phyloP scores from a whole-genome alignment of 1,140 invertebrate species.

The Metaphire vulgaris region DNA sequence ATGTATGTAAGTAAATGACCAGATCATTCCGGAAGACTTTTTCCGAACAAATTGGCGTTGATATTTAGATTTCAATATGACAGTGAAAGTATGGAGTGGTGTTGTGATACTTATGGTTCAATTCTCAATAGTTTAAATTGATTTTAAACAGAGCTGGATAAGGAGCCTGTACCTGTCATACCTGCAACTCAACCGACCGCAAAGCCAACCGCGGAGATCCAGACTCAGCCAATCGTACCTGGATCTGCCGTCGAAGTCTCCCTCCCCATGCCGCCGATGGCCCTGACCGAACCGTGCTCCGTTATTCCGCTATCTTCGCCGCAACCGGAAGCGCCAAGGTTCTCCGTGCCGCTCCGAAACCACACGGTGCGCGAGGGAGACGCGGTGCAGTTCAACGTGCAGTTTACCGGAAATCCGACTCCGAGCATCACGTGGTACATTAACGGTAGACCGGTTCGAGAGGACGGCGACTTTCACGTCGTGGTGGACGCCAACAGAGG shows the following conservation, averaged over 20 bases:
- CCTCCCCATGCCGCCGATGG: background rate
- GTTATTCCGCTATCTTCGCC: constrained; percentile 10
- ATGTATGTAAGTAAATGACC: too few relatives aligned
- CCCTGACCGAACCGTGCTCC: constrained; percentile 14
- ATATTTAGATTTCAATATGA: too few relatives aligned
- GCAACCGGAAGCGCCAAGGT: constrained; percentile 36
- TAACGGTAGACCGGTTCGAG: constrained; percentile 37
- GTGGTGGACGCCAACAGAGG: constrained; percentile 49
- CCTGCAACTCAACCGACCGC: background rate
- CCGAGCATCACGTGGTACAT: constrained; percentile 77
- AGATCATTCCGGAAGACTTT: too few relatives aligned
- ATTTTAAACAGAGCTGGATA: background rate
- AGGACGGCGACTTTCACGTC: constrained; percentile 35
- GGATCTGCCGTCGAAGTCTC: background rate
- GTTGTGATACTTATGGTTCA: too few relatives aligned
- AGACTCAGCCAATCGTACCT: background rate
- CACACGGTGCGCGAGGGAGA: constrained; percentile 68
- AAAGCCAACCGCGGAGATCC: background rate
- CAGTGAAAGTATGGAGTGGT: too few relatives aligned
- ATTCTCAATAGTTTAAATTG: too few relatives aligned
- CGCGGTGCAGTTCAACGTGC: constrained; percentile 74
- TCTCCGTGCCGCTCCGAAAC: constrained; percentile 44
- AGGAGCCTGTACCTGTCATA: background rate
- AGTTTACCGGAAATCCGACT: constrained; percentile 82
- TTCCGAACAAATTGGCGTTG: too few relatives aligned